Evolutionary conservation across 2,797 vertebrate genomes (phyloP), one percentile per base, ranked within the genome.

Genomic region (Sebastes kiyomatsui): DNA sequence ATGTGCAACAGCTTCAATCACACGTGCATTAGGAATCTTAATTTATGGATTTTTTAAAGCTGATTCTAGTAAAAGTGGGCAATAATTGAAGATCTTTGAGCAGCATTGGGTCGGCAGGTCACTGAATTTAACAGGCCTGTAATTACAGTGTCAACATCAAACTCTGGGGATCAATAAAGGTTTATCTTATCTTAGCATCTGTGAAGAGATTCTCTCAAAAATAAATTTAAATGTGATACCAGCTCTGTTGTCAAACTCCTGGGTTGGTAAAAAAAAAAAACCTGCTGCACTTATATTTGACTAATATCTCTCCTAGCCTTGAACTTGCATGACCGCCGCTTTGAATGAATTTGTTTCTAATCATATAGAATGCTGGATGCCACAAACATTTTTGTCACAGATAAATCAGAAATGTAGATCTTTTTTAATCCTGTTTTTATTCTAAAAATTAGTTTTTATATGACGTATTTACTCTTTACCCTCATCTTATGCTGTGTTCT

Each of bases 51-150:
- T 38, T 49, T 18, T 49, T 49, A 7, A 49, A 49, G 35, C 13
- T 38, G 42, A 49, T 49, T 49, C 42, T 0, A 49, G 42, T 49
- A 7, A 49, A 16, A 16, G 42, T 49, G 0, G 7, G 0, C 2
- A 49, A 49, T 49, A 49, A 49, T 49, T 49, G 42, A 49, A 49
- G 42, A 20, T 7, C 6, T 49, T 49, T 49, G 42, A 3, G 42
- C 42, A 49, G 16, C 42, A 49, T 20, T 49, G 6, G 42, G 42
- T 16, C 7, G 7, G 42, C 18, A 16, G 16, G 7, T 49, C 42
- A 49, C 42, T 49, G 42, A 7, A 49, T 49, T 20, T 49, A 49
- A 1, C 42, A 49, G 42, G 18, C 42, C 42, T 49, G 16, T 20
- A 20, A 16, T 20, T 49, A 49, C 35, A 38, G 35, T 38, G 13